Conservation (phyloP, 2,888 invertebrate species). For the Drosophila mercatorum region DNA sequence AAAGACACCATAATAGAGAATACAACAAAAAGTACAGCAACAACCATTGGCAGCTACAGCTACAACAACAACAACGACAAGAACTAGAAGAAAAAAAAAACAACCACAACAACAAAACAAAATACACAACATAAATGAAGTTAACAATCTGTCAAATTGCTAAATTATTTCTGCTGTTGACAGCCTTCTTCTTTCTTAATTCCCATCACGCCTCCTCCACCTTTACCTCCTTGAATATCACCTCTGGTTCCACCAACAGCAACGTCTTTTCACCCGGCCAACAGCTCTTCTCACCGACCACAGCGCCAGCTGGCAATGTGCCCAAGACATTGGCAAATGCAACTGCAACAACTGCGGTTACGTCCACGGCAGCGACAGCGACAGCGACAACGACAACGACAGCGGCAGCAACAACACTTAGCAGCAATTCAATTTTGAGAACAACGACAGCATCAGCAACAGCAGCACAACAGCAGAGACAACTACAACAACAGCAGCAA, state of each 20-base stretch:
- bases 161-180: constrained; percentile 85
- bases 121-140: constrained; percentile 84
- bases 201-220: constrained; percentile 66
- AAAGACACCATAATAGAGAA: constrained; percentile 25
- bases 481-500: constrained; percentile 27
- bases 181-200: constrained; percentile 83
- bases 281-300: constrained; percentile 35
- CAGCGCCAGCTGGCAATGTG: constrained; percentile 42
- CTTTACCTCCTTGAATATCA: constrained; percentile 11
- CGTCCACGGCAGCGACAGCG: constrained; percentile 29
- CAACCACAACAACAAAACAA: constrained; percentile 49
- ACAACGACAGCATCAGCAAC: constrained; percentile 24
- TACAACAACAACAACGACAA: constrained; percentile 5
- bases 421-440: constrained; percentile 39
- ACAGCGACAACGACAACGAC: constrained; percentile 32
- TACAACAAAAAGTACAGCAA: constrained; percentile 22
- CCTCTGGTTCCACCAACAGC: constrained; percentile 18
- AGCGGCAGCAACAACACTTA: constrained; percentile 28
- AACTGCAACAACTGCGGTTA: constrained; percentile 35
- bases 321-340: constrained; percentile 46
- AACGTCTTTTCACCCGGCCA: constrained; percentile 23
- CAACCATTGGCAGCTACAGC: constrained; percentile 16
- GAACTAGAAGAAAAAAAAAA: constrained; percentile 9
- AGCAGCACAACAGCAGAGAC: constrained; percentile 16
- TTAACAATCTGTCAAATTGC: constrained; percentile 84